Conservation (phyloP, 2,888 invertebrate species). For the Colletes collaris region DNA sequence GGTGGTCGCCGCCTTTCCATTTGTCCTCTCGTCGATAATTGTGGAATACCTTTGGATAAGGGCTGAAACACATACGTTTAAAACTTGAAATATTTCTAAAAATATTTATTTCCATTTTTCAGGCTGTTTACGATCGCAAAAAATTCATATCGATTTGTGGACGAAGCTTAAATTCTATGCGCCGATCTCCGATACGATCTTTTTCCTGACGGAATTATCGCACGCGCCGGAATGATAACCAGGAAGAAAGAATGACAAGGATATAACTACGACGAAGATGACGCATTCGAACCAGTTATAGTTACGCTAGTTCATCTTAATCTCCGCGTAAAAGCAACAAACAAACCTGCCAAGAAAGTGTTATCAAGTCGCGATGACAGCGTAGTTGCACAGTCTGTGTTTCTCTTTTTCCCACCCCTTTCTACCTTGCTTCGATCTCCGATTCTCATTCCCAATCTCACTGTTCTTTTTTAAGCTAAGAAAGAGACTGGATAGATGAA, state of each 20-base stretch:
- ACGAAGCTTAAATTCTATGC: no score
- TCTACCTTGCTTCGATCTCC: no score
- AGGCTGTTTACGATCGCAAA: not conserved
- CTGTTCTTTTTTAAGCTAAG: no score
- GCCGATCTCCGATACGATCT: no score
- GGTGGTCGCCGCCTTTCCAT: slow-evolving; percentile 81
- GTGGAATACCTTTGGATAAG: slow-evolving; percentile 74
- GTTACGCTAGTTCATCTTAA: slow-evolving; percentile 52
- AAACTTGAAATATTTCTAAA: not conserved
- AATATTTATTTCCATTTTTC: not conserved
- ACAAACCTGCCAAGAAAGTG: slow-evolving; percentile 2
- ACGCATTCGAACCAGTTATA: slow-evolving; percentile 23
- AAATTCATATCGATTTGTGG: not conserved
- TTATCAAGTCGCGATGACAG: slow-evolving; percentile 25
- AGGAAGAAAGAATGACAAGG: not conserved
- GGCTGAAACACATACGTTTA: slow-evolving; percentile 63
- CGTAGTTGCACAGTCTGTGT: no score
- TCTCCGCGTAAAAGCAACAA: slow-evolving; percentile 14
- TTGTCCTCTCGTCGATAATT: slow-evolving; percentile 76
- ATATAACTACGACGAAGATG: not conserved
- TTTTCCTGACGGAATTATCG: slow-evolving; percentile 8
- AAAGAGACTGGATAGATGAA: no score
- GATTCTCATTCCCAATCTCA: no score
- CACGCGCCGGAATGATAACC: not conserved
- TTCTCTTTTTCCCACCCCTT: no score